These are phyloP conservation scores for Acanthosepion lycidas DNA, from an alignment of 2,888 invertebrate species.

Conservation along the genomic window DNA sequence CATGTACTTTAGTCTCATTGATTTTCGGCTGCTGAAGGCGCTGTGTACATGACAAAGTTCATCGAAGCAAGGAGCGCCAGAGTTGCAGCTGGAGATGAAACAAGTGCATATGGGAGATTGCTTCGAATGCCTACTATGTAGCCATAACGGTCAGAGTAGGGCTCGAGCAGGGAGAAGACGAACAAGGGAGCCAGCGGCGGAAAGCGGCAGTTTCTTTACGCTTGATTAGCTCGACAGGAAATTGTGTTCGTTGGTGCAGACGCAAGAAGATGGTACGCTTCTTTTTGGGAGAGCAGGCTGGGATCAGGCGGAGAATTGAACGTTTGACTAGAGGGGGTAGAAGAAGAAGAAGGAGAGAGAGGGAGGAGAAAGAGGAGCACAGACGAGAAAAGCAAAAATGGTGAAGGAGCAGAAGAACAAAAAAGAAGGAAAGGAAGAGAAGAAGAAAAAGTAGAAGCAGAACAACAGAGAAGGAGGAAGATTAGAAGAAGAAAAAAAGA, in stretches of 20 bases:
- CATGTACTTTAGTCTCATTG: background rate
- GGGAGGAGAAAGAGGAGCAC: too few relatives aligned
- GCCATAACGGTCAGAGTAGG: background rate
- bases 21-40: background rate
- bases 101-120: background rate
- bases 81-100: slow-evolving; percentile 33
- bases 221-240: slow-evolving; percentile 3
- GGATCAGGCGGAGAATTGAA: background rate
- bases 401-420: too few relatives aligned
- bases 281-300: background rate
- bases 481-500: too few relatives aligned
- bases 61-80: background rate
- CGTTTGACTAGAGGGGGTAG: too few relatives aligned
- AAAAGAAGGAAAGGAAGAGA: too few relatives aligned
- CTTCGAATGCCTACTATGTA: background rate
- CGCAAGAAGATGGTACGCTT: background rate
- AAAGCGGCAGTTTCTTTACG: too few relatives aligned
- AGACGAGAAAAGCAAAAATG: too few relatives aligned
- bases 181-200: background rate
- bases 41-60: background rate
- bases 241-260: slow-evolving; percentile 1
- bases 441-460: too few relatives aligned
- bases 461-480: too few relatives aligned
- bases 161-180: background rate
- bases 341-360: too few relatives aligned